Percentiles rank a stretch among this genome's conserved stretches.
These are phyloP conservation scores for Oceanodroma tethys DNA, from an alignment of 2,113 vertebrate species.

Conservation along the genomic window DNA sequence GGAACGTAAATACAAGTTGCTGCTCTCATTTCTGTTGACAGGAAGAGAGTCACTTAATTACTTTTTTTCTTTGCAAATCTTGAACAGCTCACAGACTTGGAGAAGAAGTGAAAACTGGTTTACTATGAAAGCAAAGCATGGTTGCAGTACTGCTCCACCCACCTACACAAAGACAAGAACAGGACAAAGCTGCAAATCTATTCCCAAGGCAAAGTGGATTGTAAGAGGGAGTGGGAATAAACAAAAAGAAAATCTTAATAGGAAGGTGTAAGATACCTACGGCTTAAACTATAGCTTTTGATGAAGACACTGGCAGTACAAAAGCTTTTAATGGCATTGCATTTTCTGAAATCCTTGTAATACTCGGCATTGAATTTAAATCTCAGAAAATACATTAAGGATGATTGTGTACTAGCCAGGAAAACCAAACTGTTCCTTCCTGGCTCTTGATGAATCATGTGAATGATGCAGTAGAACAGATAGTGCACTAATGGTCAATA, in stretches of 20 bases:
- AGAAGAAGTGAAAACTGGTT: background rate
- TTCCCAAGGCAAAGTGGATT: background rate
- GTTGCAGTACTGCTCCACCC: background rate
- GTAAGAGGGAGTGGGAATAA: background rate
- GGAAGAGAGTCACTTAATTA: background rate
- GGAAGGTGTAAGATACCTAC: background rate
- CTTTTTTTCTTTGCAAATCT: background rate
- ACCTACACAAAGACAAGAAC: background rate
- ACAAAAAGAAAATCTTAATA: background rate
- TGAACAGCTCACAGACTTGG: background rate
- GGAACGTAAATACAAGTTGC: background rate
- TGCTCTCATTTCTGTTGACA: background rate
- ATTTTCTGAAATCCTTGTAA: background rate
- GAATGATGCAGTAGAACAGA: background rate
- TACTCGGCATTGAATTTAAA: background rate
- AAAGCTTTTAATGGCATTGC: background rate
- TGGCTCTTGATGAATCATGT: constrained; percentile 7
- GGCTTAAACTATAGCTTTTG: background rate
- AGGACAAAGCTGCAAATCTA: background rate
- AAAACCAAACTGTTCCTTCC: constrained; percentile 26
- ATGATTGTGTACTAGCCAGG: background rate
- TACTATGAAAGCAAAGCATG: background rate
- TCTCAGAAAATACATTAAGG: constrained; percentile 33
- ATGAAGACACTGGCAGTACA: background rate
- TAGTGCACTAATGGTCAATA: background rate